phyloP scores from a whole-genome alignment of 2,113 vertebrate species.

The Peromyscus leucopus region DNA sequence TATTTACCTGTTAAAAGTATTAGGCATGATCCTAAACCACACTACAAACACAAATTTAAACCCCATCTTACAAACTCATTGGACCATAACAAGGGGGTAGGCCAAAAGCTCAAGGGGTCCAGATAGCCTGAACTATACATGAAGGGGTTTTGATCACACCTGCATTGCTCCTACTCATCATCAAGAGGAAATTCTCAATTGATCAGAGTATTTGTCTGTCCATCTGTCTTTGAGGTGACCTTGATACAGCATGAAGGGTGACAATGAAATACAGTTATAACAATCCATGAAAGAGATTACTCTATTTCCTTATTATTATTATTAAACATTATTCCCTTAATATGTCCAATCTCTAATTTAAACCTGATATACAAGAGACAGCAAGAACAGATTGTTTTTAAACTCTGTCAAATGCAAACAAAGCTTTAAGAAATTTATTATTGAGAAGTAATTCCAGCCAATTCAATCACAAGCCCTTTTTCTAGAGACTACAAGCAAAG shows the following conservation, averaged over 20 bases:
- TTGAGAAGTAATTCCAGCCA: not conserved
- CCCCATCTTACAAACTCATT: not conserved
- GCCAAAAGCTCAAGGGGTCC: not conserved
- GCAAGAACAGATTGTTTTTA: not conserved
- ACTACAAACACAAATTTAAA: not conserved
- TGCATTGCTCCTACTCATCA: not conserved
- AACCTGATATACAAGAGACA: not conserved
- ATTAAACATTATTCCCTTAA: not conserved
- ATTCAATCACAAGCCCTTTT: not conserved
- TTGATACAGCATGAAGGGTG: slow-evolving; percentile 59
- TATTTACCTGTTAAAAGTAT: not conserved
- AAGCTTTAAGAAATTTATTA: slow-evolving; percentile 6
- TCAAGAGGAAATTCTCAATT: not conserved
- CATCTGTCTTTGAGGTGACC: not conserved
- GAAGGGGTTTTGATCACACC: not conserved
- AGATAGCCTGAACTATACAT: not conserved
- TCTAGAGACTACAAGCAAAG: not conserved
- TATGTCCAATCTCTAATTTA: not conserved
- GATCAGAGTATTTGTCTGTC: not conserved
- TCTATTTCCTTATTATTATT: not conserved
- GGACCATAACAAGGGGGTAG: not conserved
- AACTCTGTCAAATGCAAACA: not conserved
- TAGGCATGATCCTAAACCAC: not conserved
- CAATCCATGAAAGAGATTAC: not conserved
- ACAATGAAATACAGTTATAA: slow-evolving; percentile 7